A percentile compares a stretch with the other conserved stretches of the same genome.
These are phyloP conservation scores for Seriola quinqueradiata DNA, from an alignment of 2,113 vertebrate genomes.

Conservation along the genomic window DNA sequence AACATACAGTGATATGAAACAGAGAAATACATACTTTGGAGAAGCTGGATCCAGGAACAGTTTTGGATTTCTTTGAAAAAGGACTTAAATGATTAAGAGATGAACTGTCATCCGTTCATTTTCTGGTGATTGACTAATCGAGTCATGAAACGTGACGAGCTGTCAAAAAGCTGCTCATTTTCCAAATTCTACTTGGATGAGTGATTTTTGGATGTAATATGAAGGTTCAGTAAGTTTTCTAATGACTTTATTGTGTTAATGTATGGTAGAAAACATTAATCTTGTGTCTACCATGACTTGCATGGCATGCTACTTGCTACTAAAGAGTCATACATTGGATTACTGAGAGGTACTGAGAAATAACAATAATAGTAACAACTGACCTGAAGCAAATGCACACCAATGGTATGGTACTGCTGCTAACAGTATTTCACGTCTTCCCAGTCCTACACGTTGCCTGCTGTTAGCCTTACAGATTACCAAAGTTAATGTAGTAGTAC, in stretches of 20 bases:
- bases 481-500: constrained; percentile 59
- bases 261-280: neutral
- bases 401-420: constrained; percentile 3
- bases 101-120: neutral
- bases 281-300: neutral
- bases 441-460: constrained; percentile 20
- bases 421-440: constrained; percentile 38
- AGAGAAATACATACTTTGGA: neutral
- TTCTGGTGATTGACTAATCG: neutral
- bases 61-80: neutral
- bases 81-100: neutral
- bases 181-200: neutral
- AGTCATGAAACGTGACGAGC: neutral
- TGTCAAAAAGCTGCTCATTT: neutral
- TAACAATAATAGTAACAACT: neutral
- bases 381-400: neutral
- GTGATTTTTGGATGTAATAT: neutral
- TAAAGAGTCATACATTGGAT: neutral
- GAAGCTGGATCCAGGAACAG: neutral
- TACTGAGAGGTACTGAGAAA: neutral
- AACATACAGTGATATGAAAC: neutral
- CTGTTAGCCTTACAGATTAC: constrained; percentile 48
- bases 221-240: neutral
- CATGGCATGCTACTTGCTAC: neutral
- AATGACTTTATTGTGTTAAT: neutral